Evolutionary conservation across 2,113 vertebrate species (phyloP).

Genomic region (Puffinus mauretanicus): DNA sequence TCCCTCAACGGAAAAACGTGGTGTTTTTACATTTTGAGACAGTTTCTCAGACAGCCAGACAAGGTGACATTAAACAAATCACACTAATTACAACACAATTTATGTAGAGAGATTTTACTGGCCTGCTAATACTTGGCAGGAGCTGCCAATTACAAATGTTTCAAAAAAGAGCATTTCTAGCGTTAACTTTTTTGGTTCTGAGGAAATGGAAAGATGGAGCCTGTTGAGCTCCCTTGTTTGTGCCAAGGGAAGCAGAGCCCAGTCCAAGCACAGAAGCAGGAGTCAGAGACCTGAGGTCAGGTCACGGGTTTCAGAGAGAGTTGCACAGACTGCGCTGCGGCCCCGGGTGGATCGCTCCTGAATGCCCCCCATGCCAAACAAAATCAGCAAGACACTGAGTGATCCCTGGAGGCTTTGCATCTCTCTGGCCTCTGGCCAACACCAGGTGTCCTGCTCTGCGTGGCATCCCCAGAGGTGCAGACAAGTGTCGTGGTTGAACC

Average conservation of each 20-base stretch:
- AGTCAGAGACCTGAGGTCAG: background rate
- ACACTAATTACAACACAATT: conserved; percentile 49
- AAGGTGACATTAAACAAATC: conserved; percentile 63
- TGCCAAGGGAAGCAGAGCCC: background rate
- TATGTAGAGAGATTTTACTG: conserved; percentile 45
- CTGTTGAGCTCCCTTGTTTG: background rate
- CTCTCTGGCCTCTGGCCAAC: background rate
- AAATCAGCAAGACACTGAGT: background rate
- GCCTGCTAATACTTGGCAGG: conserved; percentile 19
- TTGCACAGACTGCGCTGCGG: fast-evolving
- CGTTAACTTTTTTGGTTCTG: background rate
- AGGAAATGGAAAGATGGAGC: background rate
- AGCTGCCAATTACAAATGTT: conserved; percentile 31
- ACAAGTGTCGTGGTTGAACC: background rate
- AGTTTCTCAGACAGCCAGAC: conserved; percentile 48
- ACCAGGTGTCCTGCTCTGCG: background rate
- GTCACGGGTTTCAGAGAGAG: background rate
- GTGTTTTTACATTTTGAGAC: conserved; percentile 26
- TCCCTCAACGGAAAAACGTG: background rate
- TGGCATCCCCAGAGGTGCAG: background rate
- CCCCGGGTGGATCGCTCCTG: background rate
- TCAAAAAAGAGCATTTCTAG: background rate
- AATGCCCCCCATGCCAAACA: background rate
- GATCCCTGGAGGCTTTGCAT: background rate
- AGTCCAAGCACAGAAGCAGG: background rate